phyloP scores from a whole-genome alignment of 2,888 invertebrate genomes.

The Scaptodrosophila latifasciaeformis region DNA sequence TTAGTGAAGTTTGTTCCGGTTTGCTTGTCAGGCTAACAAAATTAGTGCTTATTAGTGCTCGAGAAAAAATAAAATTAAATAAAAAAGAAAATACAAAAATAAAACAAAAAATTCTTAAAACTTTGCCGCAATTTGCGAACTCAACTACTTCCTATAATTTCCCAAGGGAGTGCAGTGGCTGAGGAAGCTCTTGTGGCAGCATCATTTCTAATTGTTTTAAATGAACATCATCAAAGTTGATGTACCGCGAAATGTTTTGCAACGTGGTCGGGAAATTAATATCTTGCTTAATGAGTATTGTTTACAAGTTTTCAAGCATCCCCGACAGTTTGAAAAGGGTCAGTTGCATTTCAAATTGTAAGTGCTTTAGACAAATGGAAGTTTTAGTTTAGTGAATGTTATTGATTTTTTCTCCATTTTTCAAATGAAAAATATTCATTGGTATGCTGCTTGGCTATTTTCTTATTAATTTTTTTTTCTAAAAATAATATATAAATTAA shows the following conservation, averaged over 20 bases:
- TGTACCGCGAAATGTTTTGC: conserved; percentile 46
- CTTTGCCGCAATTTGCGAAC: conserved; percentile 44
- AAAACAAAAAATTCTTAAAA: too few relatives aligned
- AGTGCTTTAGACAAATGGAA: neutral
- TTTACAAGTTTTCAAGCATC: conserved; percentile 29
- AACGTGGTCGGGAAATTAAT: conserved; percentile 40
- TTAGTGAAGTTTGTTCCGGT: too few relatives aligned
- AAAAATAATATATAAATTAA: too few relatives aligned
- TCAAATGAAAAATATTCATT: too few relatives aligned
- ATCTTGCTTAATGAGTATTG: conserved; percentile 46
- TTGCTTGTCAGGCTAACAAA: conserved; percentile 48
- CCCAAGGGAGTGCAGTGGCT: conserved; percentile 41
- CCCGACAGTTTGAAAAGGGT: neutral
- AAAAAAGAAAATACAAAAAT: too few relatives aligned
- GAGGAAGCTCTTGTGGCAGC: conserved; percentile 13
- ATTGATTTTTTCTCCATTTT: too few relatives aligned
- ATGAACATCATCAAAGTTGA: conserved; percentile 49
- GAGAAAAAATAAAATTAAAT: too few relatives aligned
- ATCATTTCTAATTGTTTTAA: conserved; percentile 57
- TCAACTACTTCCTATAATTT: conserved; percentile 41
- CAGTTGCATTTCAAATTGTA: neutral
- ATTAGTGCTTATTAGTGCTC: conserved; percentile 64
- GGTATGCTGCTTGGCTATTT: too few relatives aligned
- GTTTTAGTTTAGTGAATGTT: neutral
- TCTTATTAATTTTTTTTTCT: too few relatives aligned